Conservation (phyloP, 2,797 vertebrate species). For the Syngnathus rostellatus region DNA sequence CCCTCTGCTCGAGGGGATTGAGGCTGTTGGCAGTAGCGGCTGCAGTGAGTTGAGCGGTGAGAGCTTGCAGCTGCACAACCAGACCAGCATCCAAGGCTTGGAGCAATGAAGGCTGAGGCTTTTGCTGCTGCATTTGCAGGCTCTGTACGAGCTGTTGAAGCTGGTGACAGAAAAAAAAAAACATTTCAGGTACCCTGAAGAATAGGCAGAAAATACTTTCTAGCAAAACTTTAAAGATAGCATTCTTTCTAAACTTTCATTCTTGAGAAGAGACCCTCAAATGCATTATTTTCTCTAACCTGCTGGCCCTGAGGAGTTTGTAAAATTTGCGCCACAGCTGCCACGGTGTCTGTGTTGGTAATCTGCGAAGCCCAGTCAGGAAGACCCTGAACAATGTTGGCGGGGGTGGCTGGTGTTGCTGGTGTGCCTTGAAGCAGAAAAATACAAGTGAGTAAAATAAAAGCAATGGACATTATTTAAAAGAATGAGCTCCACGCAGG, state of each 20-base stretch:
- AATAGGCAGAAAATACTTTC: not conserved
- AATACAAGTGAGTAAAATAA: not conserved
- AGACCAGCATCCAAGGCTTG: constrained; percentile 95
- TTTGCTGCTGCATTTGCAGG: constrained; percentile 96
- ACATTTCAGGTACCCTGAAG: not conserved
- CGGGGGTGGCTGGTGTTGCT: constrained; percentile 92
- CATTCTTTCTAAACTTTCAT: not conserved
- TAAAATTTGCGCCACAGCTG: constrained; percentile 94
- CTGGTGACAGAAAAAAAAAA: constrained; percentile 49
- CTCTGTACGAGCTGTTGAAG: constrained; percentile 97
- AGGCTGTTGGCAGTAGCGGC: constrained; percentile 84
- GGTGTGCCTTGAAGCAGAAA: constrained; percentile 79
- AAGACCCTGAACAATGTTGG: constrained; percentile 85
- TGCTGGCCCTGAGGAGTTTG: constrained; percentile 98
- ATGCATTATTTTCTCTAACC: constrained; percentile 63
- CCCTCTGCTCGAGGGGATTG: constrained; percentile 89
- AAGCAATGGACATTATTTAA: not conserved
- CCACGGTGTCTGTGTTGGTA: constrained; percentile 91
- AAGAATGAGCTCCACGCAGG: not conserved
- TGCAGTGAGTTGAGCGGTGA: constrained; percentile 95
- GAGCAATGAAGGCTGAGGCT: constrained; percentile 92
- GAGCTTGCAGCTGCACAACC: constrained; percentile 93
- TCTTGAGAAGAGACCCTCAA: not conserved
- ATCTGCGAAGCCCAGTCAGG: constrained; percentile 98
- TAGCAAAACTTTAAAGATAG: not conserved